phyloP scores from a whole-genome alignment of 1,140 invertebrate genomes.

The Apis florea region DNA sequence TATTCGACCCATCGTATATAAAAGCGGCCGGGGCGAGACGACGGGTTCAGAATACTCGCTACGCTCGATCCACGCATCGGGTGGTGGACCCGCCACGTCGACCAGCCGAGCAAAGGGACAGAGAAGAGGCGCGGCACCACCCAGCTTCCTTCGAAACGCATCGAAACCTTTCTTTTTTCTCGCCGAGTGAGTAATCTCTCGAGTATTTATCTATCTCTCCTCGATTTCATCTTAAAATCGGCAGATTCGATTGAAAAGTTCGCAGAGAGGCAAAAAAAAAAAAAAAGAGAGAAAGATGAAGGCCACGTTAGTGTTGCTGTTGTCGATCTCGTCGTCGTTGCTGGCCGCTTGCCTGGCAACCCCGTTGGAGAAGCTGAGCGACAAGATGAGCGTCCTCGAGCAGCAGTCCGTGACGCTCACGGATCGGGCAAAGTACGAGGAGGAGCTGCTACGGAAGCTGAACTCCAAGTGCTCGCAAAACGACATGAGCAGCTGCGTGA shows the following conservation, averaged over 20 bases:
- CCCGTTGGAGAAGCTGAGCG: constrained; percentile 77
- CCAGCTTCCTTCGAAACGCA: background rate
- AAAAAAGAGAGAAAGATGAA: too few species aligned
- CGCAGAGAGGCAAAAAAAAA: too few species aligned
- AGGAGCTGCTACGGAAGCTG: constrained; percentile 86
- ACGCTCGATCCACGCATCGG: constrained; percentile 73
- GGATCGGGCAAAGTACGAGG: constrained; percentile 82
- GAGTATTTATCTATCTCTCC: too few species aligned
- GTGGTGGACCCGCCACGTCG: background rate
- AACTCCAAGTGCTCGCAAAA: constrained; percentile 88
- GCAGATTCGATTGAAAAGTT: too few species aligned
- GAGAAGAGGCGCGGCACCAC: background rate
- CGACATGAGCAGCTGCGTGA: constrained; percentile 89
- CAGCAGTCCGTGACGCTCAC: constrained; percentile 74
- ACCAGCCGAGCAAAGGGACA: constrained; percentile 15
- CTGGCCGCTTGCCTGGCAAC: constrained; percentile 68
- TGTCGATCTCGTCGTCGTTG: constrained; percentile 61
- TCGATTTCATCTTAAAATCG: too few species aligned
- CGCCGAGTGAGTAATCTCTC: too few species aligned
- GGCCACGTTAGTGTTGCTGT: constrained; percentile 53
- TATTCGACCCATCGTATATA: constrained; percentile 77
- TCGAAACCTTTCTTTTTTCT: too few species aligned
- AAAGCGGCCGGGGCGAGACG: constrained; percentile 75
- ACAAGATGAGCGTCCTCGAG: constrained; percentile 76
- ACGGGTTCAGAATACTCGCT: constrained; percentile 77